phyloP scores from a whole-genome alignment of 1,140 invertebrate species.

The Magallana angulata region DNA sequence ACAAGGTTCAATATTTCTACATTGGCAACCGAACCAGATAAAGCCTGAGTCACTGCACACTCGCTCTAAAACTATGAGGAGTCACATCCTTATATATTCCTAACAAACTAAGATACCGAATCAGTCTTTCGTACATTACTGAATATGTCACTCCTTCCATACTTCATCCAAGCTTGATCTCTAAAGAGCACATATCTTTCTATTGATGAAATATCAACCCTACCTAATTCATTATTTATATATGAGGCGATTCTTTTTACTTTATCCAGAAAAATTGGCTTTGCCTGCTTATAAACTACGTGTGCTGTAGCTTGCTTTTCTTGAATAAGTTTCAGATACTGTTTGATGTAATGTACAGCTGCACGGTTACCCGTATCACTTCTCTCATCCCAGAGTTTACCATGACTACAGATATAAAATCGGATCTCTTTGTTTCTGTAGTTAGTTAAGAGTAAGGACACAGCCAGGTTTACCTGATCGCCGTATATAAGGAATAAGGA shows the following conservation, averaged over 20 bases:
- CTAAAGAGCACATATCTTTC: constrained; percentile 44
- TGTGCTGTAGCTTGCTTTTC: constrained; percentile 49
- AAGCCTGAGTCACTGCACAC: not conserved
- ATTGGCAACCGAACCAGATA: constrained; percentile 41
- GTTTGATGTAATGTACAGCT: constrained; percentile 24
- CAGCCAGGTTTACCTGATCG: too few species aligned
- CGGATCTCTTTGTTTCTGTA: too few species aligned
- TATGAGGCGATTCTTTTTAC: constrained; percentile 19
- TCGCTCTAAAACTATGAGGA: too few species aligned
- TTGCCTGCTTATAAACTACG: constrained; percentile 47
- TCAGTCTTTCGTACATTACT: constrained; percentile 44
- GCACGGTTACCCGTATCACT: constrained; percentile 47
- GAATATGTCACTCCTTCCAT: constrained; percentile 47
- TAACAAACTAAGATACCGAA: constrained; percentile 34
- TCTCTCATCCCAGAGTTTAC: constrained; percentile 42
- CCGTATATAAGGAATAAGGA: too few species aligned
- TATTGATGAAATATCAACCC: not conserved
- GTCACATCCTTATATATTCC: too few species aligned
- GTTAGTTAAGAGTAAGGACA: too few species aligned
- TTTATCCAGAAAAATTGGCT: constrained; percentile 44
- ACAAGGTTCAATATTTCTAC: constrained; percentile 47
- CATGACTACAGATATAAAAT: too few species aligned
- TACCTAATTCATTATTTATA: constrained; percentile 43
- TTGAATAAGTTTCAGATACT: constrained; percentile 47
- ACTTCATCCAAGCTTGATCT: constrained; percentile 54